Conservation (phyloP, 2,797 vertebrate genomes). For the Dendrocincla tyrannina region DNA sequence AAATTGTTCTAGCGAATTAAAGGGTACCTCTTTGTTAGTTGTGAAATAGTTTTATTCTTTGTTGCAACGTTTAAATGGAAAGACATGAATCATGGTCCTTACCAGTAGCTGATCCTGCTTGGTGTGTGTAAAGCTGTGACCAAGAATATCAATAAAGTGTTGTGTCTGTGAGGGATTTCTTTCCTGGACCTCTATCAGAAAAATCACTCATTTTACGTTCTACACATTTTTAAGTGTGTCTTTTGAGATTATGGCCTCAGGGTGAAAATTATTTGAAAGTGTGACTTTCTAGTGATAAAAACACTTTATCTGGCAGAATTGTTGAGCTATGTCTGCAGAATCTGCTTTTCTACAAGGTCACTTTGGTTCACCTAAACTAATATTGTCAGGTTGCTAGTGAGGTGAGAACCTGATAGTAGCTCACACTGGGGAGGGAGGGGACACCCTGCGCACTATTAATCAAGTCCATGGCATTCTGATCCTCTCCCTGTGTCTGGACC, state of each 20-base stretch:
- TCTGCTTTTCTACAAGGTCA: neutral
- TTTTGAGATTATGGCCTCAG: neutral
- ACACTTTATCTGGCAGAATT: neutral
- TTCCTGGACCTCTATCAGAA: neutral
- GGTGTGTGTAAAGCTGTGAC: neutral
- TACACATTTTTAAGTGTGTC: constrained; percentile 8
- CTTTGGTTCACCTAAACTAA: neutral
- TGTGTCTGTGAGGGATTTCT: neutral
- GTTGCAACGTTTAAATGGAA: constrained; percentile 29
- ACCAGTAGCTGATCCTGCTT: neutral
- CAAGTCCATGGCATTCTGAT: accelerated
- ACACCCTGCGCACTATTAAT: neutral
- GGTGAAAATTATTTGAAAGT: constrained; percentile 41
- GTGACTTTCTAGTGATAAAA: constrained; percentile 43
- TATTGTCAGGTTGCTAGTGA: neutral
- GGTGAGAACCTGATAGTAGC: neutral
- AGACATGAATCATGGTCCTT: neutral
- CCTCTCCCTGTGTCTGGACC: neutral
- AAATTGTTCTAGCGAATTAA: neutral
- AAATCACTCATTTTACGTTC: constrained; percentile 7
- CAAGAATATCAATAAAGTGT: constrained; percentile 20
- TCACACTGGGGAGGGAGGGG: neutral
- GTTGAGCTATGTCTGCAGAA: neutral
- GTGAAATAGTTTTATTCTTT: constrained; percentile 13
- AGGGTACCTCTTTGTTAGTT: constrained; percentile 18